A percentile compares a stretch with the other conserved stretches of the same genome.
These are phyloP conservation scores for Zaprionus obscuricornis DNA, from an alignment of 2,888 invertebrate species.

Conservation along the genomic window DNA sequence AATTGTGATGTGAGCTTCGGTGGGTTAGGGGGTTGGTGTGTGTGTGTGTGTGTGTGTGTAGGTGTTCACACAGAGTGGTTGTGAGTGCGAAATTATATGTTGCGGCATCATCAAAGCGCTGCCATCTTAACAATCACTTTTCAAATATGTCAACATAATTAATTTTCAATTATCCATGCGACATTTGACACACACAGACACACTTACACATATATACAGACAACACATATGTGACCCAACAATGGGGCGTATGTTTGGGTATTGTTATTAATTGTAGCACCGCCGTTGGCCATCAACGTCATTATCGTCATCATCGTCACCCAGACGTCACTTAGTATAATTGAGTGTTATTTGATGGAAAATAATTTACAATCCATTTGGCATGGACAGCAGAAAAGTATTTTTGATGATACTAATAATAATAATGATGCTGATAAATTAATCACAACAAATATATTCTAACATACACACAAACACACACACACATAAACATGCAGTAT, in stretches of 20 bases:
- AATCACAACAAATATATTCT: slow-evolving; percentile 55
- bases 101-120: slow-evolving; percentile 46
- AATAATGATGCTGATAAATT: slow-evolving; percentile 63
- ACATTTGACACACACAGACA: slow-evolving; percentile 41
- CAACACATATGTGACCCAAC: slow-evolving; percentile 6
- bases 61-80: no score
- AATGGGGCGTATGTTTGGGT: slow-evolving; percentile 42
- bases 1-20: no score
- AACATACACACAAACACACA: no score
- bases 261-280: slow-evolving; percentile 66
- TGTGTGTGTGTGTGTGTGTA: slow-evolving; percentile 1
- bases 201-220: background rate
- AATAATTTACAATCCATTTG: slow-evolving; percentile 61
- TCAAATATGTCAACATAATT: slow-evolving; percentile 78
- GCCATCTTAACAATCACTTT: slow-evolving; percentile 69
- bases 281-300: slow-evolving; percentile 35
- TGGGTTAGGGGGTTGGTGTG: background rate
- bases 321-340: slow-evolving; percentile 67
- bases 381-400: slow-evolving; percentile 38
- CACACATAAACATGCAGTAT: slow-evolving; percentile 31
- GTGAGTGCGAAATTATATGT: slow-evolving; percentile 53
- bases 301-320: slow-evolving; percentile 25
- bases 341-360: slow-evolving; percentile 70
- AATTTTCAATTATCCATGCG: slow-evolving; percentile 74
- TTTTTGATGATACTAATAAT: slow-evolving; percentile 40